Evolutionary conservation across 2,797 vertebrate genomes (phyloP).

Genomic region (Tadarida brasiliensis): DNA sequence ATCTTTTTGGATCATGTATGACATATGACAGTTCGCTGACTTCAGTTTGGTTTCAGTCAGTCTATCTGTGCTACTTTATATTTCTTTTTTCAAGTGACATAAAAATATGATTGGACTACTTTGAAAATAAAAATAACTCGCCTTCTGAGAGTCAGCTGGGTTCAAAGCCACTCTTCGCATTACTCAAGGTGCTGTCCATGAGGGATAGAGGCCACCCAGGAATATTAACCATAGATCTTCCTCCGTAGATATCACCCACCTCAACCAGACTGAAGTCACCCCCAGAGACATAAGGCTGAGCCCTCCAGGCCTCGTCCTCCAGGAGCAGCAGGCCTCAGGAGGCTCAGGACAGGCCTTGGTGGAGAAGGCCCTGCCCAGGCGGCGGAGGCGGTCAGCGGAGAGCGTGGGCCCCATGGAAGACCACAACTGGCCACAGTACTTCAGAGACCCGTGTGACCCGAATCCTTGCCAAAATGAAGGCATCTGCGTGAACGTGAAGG

Average conservation of each 20-base stretch:
- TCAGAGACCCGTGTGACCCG: conserved; percentile 87
- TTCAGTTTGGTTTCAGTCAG: neutral
- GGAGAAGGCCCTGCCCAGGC: neutral
- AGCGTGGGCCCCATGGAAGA: conserved; percentile 69
- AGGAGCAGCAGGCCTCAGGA: neutral
- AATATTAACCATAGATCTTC: neutral
- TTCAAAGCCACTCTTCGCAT: neutral
- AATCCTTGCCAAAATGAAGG: conserved; percentile 93
- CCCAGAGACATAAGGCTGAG: neutral
- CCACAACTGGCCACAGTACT: conserved; percentile 61
- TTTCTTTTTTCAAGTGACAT: neutral
- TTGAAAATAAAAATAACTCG: conserved; percentile 21
- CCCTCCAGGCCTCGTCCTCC: conserved; percentile 43
- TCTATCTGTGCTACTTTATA: neutral
- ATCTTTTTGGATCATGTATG: neutral
- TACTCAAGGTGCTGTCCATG: neutral
- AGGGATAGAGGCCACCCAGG: neutral
- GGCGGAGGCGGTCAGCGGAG: conserved; percentile 81
- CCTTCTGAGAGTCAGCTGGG: neutral
- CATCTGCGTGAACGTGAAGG: conserved; percentile 89
- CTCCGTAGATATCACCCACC: conserved; percentile 91
- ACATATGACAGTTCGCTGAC: neutral
- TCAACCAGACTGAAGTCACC: conserved; percentile 91
- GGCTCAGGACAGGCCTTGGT: neutral
- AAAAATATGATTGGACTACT: neutral